Conservation (phyloP, 2,113 vertebrate species). For the Lophotis ruficrista region DNA sequence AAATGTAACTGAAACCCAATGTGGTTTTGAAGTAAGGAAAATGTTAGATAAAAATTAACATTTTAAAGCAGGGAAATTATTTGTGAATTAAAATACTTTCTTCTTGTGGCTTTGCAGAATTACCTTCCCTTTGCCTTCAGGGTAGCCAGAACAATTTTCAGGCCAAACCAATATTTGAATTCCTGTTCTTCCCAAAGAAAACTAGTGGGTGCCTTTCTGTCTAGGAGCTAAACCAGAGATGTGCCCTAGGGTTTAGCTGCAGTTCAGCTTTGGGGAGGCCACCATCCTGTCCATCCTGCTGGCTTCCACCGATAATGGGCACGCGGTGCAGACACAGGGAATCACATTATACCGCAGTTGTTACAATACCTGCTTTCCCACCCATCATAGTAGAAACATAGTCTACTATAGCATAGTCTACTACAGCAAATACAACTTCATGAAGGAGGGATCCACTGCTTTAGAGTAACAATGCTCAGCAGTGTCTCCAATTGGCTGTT, state of each 20-base stretch:
- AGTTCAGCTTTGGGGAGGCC: background rate
- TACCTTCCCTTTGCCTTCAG: constrained; percentile 22
- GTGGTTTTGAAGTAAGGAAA: constrained; percentile 19
- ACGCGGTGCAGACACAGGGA: fast-evolving
- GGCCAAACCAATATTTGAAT: constrained; percentile 26
- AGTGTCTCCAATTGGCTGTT: background rate
- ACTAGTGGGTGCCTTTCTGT: constrained; percentile 14
- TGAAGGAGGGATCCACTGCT: background rate
- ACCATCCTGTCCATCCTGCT: background rate
- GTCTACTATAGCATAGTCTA: no score
- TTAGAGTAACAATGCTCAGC: background rate
- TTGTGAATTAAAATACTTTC: constrained; percentile 27
- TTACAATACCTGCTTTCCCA: background rate
- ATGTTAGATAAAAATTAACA: constrained; percentile 36
- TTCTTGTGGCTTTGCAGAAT: constrained; percentile 41
- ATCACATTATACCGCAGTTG: background rate
- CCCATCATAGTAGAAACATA: background rate
- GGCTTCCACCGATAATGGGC: background rate
- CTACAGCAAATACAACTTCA: background rate
- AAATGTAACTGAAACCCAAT: constrained; percentile 32
- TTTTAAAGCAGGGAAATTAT: constrained; percentile 24
- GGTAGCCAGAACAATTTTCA: constrained; percentile 15
- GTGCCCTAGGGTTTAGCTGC: background rate
- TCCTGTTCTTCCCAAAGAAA: constrained; percentile 24
- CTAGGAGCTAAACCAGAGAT: background rate